These are phyloP conservation scores for Spheniscus humboldti DNA, from an alignment of 2,797 vertebrate genomes.

Conservation along the genomic window DNA sequence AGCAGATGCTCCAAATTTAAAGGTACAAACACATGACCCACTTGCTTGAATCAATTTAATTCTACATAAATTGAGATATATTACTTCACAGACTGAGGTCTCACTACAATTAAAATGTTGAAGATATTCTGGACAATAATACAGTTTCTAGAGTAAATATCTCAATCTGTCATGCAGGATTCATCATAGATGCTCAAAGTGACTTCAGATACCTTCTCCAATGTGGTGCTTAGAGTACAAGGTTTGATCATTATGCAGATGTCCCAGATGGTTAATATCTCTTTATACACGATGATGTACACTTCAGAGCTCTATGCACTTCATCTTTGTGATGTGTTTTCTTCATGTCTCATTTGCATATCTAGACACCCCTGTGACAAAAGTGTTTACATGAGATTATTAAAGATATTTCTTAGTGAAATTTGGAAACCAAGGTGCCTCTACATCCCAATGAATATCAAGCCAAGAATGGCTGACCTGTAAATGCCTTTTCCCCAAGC, in stretches of 20 bases:
- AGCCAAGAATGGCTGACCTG: neutral
- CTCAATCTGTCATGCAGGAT: neutral
- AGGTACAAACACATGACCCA: neutral
- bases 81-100: neutral
- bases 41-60: neutral
- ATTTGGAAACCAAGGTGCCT: neutral
- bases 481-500: neutral
- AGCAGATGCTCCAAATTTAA: neutral
- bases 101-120: neutral
- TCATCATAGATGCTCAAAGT: neutral
- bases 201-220: neutral
- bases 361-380: neutral
- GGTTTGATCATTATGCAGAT: neutral
- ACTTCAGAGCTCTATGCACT: neutral
- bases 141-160: neutral
- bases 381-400: neutral
- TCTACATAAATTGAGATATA: neutral
- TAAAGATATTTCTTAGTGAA: neutral
- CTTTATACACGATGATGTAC: fast-evolving
- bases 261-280: neutral
- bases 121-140: neutral
- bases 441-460: neutral
- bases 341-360: neutral
- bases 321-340: neutral
- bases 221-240: neutral